These are phyloP conservation scores for Zophobas atratus DNA, from an alignment of 1,140 invertebrate species.

Conservation along the genomic window DNA sequence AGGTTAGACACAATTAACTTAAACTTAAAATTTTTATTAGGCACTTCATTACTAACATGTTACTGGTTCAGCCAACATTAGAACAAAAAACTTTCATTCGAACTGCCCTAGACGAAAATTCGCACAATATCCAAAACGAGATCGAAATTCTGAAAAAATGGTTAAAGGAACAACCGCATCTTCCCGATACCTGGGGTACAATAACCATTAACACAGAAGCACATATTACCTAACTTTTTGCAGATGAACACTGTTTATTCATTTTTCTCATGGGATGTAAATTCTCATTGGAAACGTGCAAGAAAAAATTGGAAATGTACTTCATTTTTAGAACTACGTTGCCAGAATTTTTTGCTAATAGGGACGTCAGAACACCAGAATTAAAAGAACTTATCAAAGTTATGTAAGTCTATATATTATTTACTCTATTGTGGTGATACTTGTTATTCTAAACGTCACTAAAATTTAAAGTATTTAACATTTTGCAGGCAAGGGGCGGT, in stretches of 20 bases:
- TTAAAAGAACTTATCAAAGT: slow-evolving; percentile 77
- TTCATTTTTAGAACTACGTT: slow-evolving; percentile 86
- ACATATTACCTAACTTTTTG: slow-evolving; percentile 40
- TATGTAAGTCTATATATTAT: slow-evolving; percentile 72
- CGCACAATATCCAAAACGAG: too few species aligned
- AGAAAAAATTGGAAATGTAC: slow-evolving; percentile 80
- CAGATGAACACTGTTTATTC: slow-evolving; percentile 80
- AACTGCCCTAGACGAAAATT: too few species aligned
- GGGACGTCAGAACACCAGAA: slow-evolving; percentile 78
- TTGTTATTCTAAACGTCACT: not conserved
- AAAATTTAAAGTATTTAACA: not conserved
- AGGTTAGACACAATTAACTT: too few species aligned
- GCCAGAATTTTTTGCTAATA: slow-evolving; percentile 84
- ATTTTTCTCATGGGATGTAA: slow-evolving; percentile 85
- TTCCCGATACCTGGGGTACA: slow-evolving; percentile 78
- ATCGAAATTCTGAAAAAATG: slow-evolving; percentile 79
- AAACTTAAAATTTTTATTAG: too few species aligned
- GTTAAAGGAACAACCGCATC: slow-evolving; percentile 80
- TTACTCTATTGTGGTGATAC: not conserved
- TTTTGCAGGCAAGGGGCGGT: slow-evolving; percentile 11
- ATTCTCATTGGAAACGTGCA: slow-evolving; percentile 83
- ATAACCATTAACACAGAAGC: not conserved
- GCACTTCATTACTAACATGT: too few species aligned
- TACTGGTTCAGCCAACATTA: too few species aligned
- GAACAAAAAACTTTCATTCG: too few species aligned